Base-by-base conservation (phyloP, 2,113 vertebrate genomes). In the Sander vitreus region DNA sequence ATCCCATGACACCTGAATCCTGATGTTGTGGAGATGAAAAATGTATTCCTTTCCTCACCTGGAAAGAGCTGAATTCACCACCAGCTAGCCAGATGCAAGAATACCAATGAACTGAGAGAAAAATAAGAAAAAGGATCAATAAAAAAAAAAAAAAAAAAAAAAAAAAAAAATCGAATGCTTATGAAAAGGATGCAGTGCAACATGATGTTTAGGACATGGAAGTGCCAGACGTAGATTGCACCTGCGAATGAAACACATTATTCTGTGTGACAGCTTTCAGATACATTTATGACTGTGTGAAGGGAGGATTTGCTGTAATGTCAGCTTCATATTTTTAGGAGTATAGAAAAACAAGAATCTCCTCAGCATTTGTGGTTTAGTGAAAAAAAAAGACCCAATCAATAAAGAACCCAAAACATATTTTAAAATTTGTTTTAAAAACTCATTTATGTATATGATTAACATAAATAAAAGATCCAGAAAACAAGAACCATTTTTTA, bases 211-310 rank as follows among this genome's bases (percentile, higher is more conserved):
- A 53, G n/a, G 39, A 80, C 50, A 63, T 18, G 36, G 69, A 81
- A 75, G 83, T 78, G 73, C 4, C 50, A 87, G 81, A 88, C 71
- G 25, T n/a, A 80, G 71, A 69, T 81, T 68, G 53, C 81, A 83
- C 75, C 76, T 91, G 82, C 50, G 85, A 71, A 83, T 76, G 71
- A 76, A 76, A 60, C 76, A 83, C 71, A 70, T 86, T 73, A 76
- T 86, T 85, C 55, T 76, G 43, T 69, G 73, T 76, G 76, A 84
- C 85, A 91, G 74, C 76, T 78, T 78, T 84, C 81, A 84, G 75
- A 76, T 82, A 30, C 39, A 85, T 82, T 83, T 79, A 65, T 39
- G 13, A 54, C 48, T 1, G 54, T 55, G 64, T 25, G 66, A 78
- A 30, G 48, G 67, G 63, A 79, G 51, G 25, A 54, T 89, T 65